Conservation (phyloP, 2,888 invertebrate genomes). For the Diachrysia chrysitis region DNA sequence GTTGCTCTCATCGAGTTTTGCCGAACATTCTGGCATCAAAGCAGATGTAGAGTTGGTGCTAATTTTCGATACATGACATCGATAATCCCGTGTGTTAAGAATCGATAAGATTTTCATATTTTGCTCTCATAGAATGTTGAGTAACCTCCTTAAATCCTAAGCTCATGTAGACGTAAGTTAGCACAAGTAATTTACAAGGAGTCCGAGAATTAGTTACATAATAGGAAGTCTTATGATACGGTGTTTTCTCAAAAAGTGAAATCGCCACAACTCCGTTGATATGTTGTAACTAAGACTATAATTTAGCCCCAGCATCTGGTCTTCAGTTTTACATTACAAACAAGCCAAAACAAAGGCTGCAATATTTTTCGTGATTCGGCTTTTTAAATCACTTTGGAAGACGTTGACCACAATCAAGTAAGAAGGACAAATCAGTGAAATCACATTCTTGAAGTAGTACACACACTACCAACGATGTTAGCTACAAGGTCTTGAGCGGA, state of each 20-base stretch:
- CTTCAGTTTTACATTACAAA: too few species aligned
- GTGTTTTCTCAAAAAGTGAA: conserved; percentile 24
- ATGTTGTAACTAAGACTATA: too few species aligned
- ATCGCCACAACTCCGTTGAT: conserved; percentile 24
- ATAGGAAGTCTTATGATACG: conserved; percentile 29
- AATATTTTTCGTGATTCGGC: not conserved
- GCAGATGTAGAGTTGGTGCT: not conserved
- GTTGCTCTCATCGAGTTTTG: not conserved
- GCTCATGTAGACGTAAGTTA: conserved; percentile 10
- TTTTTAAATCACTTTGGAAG: not conserved
- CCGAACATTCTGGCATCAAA: not conserved
- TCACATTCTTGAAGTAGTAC: too few species aligned
- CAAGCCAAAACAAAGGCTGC: too few species aligned
- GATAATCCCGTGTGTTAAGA: not conserved
- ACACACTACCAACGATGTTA: too few species aligned
- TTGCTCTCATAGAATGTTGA: not conserved
- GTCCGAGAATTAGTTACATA: conserved; percentile 26
- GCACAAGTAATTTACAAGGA: conserved; percentile 26
- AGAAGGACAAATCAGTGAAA: too few species aligned
- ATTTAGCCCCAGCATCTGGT: too few species aligned
- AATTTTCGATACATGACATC: not conserved
- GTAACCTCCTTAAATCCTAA: not conserved
- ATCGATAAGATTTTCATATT: not conserved
- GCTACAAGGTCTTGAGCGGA: too few species aligned
- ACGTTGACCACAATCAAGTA: not conserved